phyloP scores from a whole-genome alignment of 2,888 invertebrate species.

The Junonia oenone region DNA sequence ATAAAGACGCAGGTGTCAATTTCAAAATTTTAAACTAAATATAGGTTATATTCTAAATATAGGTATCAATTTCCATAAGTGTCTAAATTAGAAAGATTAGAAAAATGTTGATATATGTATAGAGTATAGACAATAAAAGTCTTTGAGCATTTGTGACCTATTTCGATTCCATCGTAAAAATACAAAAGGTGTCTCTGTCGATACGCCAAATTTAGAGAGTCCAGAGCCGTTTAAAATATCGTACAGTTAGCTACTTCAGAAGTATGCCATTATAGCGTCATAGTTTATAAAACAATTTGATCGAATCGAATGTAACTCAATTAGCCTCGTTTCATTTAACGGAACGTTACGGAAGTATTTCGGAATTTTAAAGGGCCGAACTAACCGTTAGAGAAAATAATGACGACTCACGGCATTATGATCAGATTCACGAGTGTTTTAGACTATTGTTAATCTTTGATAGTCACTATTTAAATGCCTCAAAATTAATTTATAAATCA shows the following conservation, averaged over 20 bases:
- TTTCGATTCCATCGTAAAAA: neutral
- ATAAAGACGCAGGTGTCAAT: no score
- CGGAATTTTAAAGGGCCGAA: conserved; percentile 14
- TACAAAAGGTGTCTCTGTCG: neutral
- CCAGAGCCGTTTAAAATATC: neutral
- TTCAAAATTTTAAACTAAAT: no score
- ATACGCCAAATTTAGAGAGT: neutral
- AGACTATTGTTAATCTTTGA: neutral
- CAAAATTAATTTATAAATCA: neutral
- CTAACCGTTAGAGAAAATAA: conserved; percentile 23
- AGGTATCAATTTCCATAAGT: no score
- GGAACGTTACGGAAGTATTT: conserved; percentile 8
- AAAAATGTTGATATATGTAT: no score
- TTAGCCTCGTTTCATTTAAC: conserved; percentile 21
- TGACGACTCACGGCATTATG: conserved; percentile 7
- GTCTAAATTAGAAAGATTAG: no score
- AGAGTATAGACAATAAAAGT: neutral
- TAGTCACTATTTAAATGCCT: neutral
- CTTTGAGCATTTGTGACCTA: neutral
- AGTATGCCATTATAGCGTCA: neutral
- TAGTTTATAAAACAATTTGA: conserved; percentile 17
- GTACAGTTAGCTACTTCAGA: neutral
- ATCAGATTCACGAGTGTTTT: conserved; percentile 9
- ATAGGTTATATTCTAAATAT: no score
- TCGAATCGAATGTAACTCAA: conserved; percentile 21